phyloP scores from a whole-genome alignment of 2,888 invertebrate genomes.

The Lacanobia oleracea region DNA sequence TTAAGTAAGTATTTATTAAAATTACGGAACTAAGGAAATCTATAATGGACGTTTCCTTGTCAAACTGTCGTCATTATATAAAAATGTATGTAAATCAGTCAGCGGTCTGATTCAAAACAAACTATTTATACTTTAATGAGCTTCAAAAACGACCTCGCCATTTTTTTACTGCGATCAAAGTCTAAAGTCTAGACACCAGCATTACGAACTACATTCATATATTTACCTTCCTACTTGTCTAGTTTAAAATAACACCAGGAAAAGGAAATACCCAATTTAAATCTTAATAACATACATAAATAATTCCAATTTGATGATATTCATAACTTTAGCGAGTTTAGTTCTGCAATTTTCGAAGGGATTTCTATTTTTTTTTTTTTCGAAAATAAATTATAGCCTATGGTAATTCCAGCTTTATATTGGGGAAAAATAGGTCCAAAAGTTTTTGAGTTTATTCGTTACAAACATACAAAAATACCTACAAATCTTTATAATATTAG shows the following conservation, averaged over 20 bases:
- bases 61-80: not conserved
- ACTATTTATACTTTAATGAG: not conserved
- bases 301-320: not conserved
- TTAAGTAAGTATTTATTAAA: not conserved
- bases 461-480: no score
- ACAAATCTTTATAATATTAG: not conserved
- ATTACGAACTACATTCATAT: not conserved
- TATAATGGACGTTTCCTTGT: not conserved
- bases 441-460: no score
- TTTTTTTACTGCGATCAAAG: conserved; percentile 9
- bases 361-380: no score
- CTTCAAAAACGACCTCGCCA: not conserved
- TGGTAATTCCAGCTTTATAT: no score
- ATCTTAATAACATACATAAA: not conserved
- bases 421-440: no score
- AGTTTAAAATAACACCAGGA: not conserved
- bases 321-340: no score
- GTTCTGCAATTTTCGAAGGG: no score
- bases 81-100: not conserved
- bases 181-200: conserved; percentile 6
- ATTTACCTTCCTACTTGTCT: no score
- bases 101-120: not conserved
- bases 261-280: not conserved
- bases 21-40: not conserved
- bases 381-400: no score